Conservation (phyloP, 2,797 vertebrate species). For the Arremon aurantiirostris region DNA sequence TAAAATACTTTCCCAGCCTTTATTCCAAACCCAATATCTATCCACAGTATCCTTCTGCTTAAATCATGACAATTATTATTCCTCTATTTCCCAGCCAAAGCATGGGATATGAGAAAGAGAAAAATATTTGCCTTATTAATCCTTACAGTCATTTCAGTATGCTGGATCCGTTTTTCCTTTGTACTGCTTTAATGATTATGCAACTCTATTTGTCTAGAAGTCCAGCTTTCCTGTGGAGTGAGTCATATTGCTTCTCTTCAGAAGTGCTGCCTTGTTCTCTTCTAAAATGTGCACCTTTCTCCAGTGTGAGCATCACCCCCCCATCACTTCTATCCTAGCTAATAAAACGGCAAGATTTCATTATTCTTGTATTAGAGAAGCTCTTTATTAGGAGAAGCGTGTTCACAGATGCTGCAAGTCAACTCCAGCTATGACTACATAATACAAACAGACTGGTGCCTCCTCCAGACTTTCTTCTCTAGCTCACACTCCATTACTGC, state of each 20-base stretch:
- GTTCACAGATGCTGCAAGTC: constrained; percentile 46
- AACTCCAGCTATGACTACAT: constrained; percentile 25
- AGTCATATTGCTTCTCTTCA: neutral
- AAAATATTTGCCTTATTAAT: constrained; percentile 13
- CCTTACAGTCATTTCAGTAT: neutral
- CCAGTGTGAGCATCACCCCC: neutral
- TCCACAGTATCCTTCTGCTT: neutral
- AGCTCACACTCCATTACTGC: neutral
- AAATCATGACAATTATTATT: neutral
- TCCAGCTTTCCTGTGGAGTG: neutral
- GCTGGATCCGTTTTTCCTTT: constrained; percentile 1
- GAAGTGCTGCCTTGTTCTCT: neutral
- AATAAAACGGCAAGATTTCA: neutral
- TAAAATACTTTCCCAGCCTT: neutral
- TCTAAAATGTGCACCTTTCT: neutral
- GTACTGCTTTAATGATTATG: neutral
- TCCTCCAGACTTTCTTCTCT: constrained; percentile 38
- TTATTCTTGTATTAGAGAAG: neutral
- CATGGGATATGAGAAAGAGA: neutral
- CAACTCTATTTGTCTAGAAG: neutral
- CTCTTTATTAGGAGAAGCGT: constrained; percentile 13
- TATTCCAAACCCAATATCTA: neutral
- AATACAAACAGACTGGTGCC: constrained; percentile 34
- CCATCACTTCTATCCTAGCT: neutral
- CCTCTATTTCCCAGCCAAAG: neutral